These are phyloP conservation scores for Hetaerina titia DNA, from an alignment of 2,888 invertebrate species.

Conservation along the genomic window DNA sequence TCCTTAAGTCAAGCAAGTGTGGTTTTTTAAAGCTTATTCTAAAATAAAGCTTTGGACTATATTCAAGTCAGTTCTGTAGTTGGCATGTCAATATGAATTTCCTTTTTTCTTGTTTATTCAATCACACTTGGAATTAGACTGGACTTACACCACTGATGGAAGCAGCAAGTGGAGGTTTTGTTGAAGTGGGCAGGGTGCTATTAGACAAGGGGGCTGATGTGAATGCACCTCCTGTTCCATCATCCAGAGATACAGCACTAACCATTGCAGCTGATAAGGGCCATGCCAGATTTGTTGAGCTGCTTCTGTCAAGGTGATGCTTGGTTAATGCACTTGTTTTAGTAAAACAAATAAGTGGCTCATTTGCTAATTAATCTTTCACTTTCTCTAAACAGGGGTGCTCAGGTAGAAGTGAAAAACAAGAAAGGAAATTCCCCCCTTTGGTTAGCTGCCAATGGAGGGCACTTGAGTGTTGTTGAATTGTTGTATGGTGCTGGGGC, in stretches of 20 bases:
- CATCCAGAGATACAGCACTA: slow-evolving; percentile 97
- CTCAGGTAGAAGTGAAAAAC: slow-evolving; percentile 98
- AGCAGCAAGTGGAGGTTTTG: slow-evolving; percentile 99
- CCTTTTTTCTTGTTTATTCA: too few relatives aligned
- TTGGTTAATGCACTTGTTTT: slow-evolving; percentile 44
- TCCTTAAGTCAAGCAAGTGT: too few relatives aligned
- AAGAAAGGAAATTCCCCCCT: slow-evolving; percentile 99
- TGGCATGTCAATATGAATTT: too few relatives aligned
- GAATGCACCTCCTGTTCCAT: slow-evolving; percentile 98
- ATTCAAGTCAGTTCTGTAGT: too few relatives aligned
- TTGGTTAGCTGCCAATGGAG: slow-evolving; percentile 98
- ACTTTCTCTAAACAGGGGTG: slow-evolving; percentile 80
- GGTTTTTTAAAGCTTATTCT: too few relatives aligned
- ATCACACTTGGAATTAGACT: slow-evolving; percentile 80
- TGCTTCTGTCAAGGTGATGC: slow-evolving; percentile 83
- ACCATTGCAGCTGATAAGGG: slow-evolving; percentile 99
- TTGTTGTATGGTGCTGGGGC: slow-evolving; percentile 92
- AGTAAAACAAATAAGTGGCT: not conserved
- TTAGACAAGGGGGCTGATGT: slow-evolving; percentile 98
- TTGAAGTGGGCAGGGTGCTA: slow-evolving; percentile 97
- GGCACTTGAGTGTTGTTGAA: slow-evolving; percentile 98
- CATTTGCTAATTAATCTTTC: slow-evolving; percentile 32
- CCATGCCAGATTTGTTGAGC: slow-evolving; percentile 94
- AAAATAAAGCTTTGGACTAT: too few relatives aligned
- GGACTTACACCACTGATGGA: slow-evolving; percentile 99